phyloP scores from a whole-genome alignment of 2,113 vertebrate species.

The Corapipo altera region DNA sequence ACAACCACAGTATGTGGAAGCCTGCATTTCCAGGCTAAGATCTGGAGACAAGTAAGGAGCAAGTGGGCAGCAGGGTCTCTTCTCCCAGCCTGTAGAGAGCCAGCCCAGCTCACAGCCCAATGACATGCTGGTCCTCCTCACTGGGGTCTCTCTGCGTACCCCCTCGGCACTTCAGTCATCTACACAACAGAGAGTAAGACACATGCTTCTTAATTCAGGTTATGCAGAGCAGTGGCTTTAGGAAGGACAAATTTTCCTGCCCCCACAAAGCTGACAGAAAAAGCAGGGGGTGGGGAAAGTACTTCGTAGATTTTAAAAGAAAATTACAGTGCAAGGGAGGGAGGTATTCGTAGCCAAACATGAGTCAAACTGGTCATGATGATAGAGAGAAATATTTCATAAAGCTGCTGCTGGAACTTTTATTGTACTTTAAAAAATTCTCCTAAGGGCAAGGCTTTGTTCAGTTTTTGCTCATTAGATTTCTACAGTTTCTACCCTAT shows the following conservation, averaged over 20 bases:
- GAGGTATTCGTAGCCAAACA: not conserved
- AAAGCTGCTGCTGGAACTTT: not conserved
- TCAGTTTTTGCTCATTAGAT: not conserved
- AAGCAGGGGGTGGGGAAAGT: not conserved
- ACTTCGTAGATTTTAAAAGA: not conserved
- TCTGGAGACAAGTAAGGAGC: fast-evolving
- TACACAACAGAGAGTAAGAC: fast-evolving
- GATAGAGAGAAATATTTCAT: not conserved
- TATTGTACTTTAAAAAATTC: not conserved
- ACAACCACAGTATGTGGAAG: fast-evolving
- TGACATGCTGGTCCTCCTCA: fast-evolving
- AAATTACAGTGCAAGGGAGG: not conserved
- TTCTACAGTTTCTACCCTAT: not conserved
- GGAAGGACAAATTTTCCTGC: not conserved
- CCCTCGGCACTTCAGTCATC: not conserved
- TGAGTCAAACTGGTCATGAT: not conserved
- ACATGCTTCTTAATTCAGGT: fast-evolving
- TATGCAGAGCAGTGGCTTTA: not conserved
- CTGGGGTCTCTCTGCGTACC: fast-evolving
- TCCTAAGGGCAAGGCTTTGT: slow-evolving; percentile 1
- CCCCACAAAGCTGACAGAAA: not conserved
- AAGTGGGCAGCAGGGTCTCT: fast-evolving
- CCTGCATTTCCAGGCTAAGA: not conserved
- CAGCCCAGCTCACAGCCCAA: not conserved
- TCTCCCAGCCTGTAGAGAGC: fast-evolving